Evolutionary conservation across 2,888 invertebrate species (phyloP).

Genomic region (Cosmia trapezina): DNA sequence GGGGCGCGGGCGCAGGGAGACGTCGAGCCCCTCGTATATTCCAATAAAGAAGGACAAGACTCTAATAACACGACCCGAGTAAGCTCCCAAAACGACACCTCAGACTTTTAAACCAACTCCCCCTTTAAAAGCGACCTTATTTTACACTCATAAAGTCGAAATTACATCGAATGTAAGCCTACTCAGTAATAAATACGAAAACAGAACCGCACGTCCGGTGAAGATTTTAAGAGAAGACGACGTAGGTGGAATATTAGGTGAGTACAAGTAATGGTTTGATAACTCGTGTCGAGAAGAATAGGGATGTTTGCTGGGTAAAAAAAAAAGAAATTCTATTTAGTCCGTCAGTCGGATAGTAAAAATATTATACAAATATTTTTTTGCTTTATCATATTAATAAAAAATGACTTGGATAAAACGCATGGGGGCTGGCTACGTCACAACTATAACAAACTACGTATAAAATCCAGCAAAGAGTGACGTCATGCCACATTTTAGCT

Average conservation of each 20-base stretch:
- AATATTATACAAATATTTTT: too few relatives aligned
- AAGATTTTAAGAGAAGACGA: conserved; percentile 82
- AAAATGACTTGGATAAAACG: too few relatives aligned
- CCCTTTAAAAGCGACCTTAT: conserved; percentile 69
- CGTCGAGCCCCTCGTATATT: conserved; percentile 79
- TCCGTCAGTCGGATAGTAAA: too few relatives aligned
- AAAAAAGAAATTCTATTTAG: too few relatives aligned
- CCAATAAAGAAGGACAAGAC: conserved; percentile 87
- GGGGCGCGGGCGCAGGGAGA: conserved; percentile 41
- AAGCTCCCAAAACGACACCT: conserved; percentile 86
- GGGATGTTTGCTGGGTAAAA: too few relatives aligned
- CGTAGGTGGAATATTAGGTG: conserved; percentile 79
- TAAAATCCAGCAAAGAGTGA: too few relatives aligned
- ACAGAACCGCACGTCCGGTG: conserved; percentile 81
- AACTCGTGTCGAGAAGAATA: too few relatives aligned
- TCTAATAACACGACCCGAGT: conserved; percentile 85
- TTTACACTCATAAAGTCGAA: conserved; percentile 52
- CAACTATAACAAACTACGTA: too few relatives aligned
- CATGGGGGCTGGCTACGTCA: too few relatives aligned
- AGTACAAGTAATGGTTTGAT: conserved; percentile 27
- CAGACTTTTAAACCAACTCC: conserved; percentile 69
- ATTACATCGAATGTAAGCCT: conserved; percentile 38
- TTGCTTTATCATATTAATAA: too few relatives aligned
- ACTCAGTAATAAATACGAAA: conserved; percentile 80
- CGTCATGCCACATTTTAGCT: too few relatives aligned